phyloP scores from a whole-genome alignment of 2,113 vertebrate genomes.

The Petrocephalus zakoni region DNA sequence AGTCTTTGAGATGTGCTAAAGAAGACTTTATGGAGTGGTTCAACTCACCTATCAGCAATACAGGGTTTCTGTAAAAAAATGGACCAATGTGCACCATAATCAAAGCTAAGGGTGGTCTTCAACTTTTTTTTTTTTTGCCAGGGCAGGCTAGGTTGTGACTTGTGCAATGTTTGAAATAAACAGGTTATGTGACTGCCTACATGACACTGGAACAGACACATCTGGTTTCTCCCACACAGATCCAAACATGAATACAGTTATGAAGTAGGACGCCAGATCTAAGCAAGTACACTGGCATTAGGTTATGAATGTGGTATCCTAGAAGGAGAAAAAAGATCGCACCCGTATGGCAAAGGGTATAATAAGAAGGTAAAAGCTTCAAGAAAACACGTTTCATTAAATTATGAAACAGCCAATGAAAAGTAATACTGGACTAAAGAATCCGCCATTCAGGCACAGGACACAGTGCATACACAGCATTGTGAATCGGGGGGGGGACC shows the following conservation, averaged over 20 bases:
- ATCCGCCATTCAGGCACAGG: not conserved
- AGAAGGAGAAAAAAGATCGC: not conserved
- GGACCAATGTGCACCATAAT: too few relatives aligned
- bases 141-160: not conserved
- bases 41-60: too few relatives aligned
- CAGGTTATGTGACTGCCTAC: not conserved
- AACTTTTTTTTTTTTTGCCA: too few relatives aligned
- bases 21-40: too few relatives aligned
- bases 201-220: not conserved
- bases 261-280: not conserved
- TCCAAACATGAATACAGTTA: not conserved
- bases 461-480: not conserved
- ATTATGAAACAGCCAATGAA: not conserved
- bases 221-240: not conserved
- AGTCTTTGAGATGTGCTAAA: too few relatives aligned
- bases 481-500: too few relatives aligned
- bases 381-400: not conserved
- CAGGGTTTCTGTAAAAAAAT: too few relatives aligned
- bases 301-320: not conserved
- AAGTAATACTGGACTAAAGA: not conserved
- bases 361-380: not conserved
- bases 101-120: too few relatives aligned
- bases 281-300: not conserved
- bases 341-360: not conserved
- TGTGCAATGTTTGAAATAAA: not conserved